Base-by-base conservation (phyloP, 1,140 invertebrate species). In the Drosophila albomicans region DNA sequence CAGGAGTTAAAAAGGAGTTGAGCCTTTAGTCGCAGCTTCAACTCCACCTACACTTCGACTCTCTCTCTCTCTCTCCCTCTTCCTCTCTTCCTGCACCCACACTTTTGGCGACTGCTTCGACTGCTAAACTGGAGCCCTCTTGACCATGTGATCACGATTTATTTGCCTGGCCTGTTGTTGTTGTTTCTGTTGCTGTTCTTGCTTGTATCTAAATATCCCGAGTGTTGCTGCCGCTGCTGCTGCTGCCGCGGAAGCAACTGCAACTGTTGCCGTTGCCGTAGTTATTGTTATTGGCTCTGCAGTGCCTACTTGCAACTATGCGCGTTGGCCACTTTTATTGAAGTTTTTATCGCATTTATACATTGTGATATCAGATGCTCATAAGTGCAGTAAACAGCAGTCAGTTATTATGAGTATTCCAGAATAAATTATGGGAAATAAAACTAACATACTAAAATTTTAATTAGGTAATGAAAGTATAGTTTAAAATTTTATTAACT, bases 131-230 rank as follows among this genome's bases (percentile, higher is more conserved):
- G 63, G 64, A 64, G 77, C 75, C 86, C 81, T 91, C 81, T 91
- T 92, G 87, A 91, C 87, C 91, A 92, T 86, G 80, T 92, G 91
- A 92, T 92, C 91, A 92, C 91, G 91, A 92, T 92, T 92, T 92
- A 92, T 92, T 91, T 91, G 77, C 78, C 85, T 58, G 76, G 46
- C 75, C 10, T 38, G 32, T 32, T 5, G 32, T 32, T 32, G 32
- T 32, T 32, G 32, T 32, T 38, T 8, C 7, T 38, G 8, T 38
- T 70, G 64, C 64, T 79, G 46, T 63, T 81, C 38, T 73, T 76
- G 67, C 79, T 84, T 88, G 78, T 71, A 75, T 77, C 74, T 84
- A 85, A 85, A 84, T 89, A 80, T 74, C 74, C 76, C 70, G 78
- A 70, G 75, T 88, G 84, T 89, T 79, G 75, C 45, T 86, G 48